Conservation (phyloP, 2,888 invertebrate genomes). For the Balanococcus diminutus region DNA sequence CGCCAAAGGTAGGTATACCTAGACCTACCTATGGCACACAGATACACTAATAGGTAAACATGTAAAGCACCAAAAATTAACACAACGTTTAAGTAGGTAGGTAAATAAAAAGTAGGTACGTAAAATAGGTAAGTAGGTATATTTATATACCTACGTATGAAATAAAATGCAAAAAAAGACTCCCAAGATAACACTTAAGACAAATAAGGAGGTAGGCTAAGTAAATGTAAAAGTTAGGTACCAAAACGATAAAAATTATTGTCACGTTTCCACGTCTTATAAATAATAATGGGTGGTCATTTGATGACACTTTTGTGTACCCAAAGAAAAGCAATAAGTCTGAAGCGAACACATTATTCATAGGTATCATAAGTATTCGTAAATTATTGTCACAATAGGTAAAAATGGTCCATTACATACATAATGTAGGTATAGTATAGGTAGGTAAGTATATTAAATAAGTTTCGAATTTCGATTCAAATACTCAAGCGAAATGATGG, state of each 20-base stretch:
- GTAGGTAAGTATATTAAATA: neutral
- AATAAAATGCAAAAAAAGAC: neutral
- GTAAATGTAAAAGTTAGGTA: too few relatives aligned
- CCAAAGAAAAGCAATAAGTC: neutral
- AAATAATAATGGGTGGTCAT: neutral
- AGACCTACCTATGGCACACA: too few relatives aligned
- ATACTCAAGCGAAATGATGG: neutral
- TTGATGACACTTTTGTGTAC: neutral
- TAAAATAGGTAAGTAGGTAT: too few relatives aligned
- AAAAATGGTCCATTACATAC: neutral
- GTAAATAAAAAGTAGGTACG: too few relatives aligned
- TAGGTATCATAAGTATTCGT: neutral
- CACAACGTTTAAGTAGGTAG: too few relatives aligned
- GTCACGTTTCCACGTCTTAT: too few relatives aligned
- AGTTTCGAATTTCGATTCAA: neutral
- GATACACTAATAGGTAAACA: too few relatives aligned
- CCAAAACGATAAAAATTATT: too few relatives aligned
- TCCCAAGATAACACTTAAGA: neutral
- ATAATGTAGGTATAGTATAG: neutral
- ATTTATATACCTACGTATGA: too few relatives aligned
- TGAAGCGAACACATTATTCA: neutral
- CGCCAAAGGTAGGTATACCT: too few relatives aligned
- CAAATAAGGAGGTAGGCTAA: neutral
- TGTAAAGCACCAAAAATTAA: neutral
- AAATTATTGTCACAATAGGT: constrained; percentile 14